Base-by-base conservation (phyloP, 2,113 vertebrate genomes). In the Plecturocebus donacophilus region DNA sequence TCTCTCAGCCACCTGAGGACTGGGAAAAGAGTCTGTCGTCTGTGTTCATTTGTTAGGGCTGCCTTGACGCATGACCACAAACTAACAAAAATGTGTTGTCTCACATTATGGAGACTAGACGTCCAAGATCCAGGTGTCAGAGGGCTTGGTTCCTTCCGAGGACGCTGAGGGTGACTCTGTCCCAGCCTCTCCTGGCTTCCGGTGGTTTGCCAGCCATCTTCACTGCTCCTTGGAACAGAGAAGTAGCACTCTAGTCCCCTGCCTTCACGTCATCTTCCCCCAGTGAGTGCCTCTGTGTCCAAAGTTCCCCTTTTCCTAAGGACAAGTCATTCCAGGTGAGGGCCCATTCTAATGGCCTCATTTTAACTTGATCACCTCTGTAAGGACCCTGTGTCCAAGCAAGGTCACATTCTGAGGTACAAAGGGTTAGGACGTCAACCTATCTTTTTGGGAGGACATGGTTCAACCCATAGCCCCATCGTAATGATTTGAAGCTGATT, bases 141-240 rank as follows among this genome's bases (percentile, higher is more conserved):
- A 14, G 27, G 45, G 9, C 19, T 25, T 64, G 27, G 12, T 64
- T 64, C 61, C 61, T 32, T 32, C 61, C 2, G 3, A 49, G 25
- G 30, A 8, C 10, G 5, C 0, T 0, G 25, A 38, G 23, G 32
- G 16, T 58, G 5, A 11, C 20, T 86, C 89, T 42, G 35, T 58
- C 27, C 30, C 25, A 3, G 13, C 32, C 58, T 49, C 56, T 47
- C n/a, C n/a, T 0, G 6, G 49, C 21, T 52, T n/a, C 80, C 7
- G 9, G 49, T 5, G 21, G 10, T 11, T 70, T 6, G 14, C 40
- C 16, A n/a, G 40, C 3, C 0, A 11, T 45, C 76, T 58, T 30
- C 58, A 47, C 66, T 4, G 7, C 5, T 45, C 76, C 40, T 14
- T 25, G 35, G 54, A 17, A 49, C 47, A 3, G 27, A 19, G 23